These are phyloP conservation scores for Temnothorax rugatulus DNA, from an alignment of 2,888 invertebrate genomes.

Conservation along the genomic window DNA sequence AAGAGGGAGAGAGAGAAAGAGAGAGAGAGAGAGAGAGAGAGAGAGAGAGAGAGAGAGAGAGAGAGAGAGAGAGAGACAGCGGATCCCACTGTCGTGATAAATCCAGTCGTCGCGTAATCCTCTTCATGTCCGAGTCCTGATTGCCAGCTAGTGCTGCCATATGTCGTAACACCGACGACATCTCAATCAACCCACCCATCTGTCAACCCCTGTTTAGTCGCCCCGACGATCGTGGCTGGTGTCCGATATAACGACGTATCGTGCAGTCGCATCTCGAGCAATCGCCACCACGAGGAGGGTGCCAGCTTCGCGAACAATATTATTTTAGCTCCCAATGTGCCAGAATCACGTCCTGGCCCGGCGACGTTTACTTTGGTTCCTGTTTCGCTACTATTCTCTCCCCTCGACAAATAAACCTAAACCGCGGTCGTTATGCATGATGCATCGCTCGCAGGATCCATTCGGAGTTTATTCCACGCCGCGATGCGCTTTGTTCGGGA, in stretches of 20 bases:
- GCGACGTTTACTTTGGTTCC: constrained; percentile 71
- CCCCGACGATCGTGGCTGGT: constrained; percentile 51
- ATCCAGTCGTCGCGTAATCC: constrained; percentile 72
- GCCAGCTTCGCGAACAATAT: constrained; percentile 76
- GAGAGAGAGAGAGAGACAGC: constrained; percentile 29
- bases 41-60: constrained; percentile 11
- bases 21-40: constrained; percentile 20
- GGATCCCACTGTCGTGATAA: constrained; percentile 70
- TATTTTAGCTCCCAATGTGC: constrained; percentile 77
- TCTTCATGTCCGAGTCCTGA: constrained; percentile 70
- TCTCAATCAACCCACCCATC: constrained; percentile 74
- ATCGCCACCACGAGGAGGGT: constrained; percentile 56
- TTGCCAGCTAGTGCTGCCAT: constrained; percentile 69
- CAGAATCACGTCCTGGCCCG: constrained; percentile 69
- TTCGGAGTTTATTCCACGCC: constrained; percentile 49
- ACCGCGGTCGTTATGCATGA: constrained; percentile 59
- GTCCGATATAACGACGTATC: constrained; percentile 61
- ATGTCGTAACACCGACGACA: constrained; percentile 69
- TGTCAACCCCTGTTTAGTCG: constrained; percentile 62
- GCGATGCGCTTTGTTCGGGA: constrained; percentile 34
- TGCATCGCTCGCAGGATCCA: constrained; percentile 55
- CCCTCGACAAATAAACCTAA: constrained; percentile 72
- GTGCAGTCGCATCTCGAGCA: constrained; percentile 68
- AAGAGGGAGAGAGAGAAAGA: constrained; percentile 17
- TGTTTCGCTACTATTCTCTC: constrained; percentile 56